Base-by-base conservation (phyloP, 2,888 invertebrate species). In the Drosophila barbarae region DNA sequence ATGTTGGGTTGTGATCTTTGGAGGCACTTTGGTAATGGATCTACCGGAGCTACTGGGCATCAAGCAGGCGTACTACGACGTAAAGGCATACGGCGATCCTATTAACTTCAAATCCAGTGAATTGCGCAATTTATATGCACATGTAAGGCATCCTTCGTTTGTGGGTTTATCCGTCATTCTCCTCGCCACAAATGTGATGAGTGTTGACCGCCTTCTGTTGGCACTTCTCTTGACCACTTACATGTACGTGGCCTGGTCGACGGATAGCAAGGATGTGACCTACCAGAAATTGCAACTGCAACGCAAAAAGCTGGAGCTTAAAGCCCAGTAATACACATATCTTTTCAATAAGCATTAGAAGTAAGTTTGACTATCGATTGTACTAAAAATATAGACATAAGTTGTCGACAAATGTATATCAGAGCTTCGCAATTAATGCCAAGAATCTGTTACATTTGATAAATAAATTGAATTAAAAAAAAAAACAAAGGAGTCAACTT, bases 91-190 rank as follows among this genome's bases (percentile, higher is more conserved):
- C 65, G 90, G 90, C 9, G 89, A 90, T 38, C 92, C 93, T 0
- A 88, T 91, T 65, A 74, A 86, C 1, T 90, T 90, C 66, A 93
- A 93, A 86, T 92, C 92, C 0, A 76, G 72, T 15, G 91, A 91
- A 61, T 82, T 92, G 51, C 90, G 90, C 50, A 88, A 90, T 71
- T 89, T 92, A 28, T 91, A 91, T 69, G 77, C 88, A 0, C 92
- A 93, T 72, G 91, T 93, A 85, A 90, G 93, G 42, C 93, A 93
- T 89, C 93, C 93, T 1, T 93, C 93, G 61, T 93, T 93, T 72
- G 87, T 90, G 39, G 92, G 91, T 7, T 90, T 93, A 58, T 83
- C 90, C 1, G 74, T 91, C 2, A 90, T 93, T 63, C 88, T 93
- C 36, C 93, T 93, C 91, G 86, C 90, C 47, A 90, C 90, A 65